Base-by-base conservation (phyloP, 2,888 invertebrate species). In the Drosophila anceps region DNA sequence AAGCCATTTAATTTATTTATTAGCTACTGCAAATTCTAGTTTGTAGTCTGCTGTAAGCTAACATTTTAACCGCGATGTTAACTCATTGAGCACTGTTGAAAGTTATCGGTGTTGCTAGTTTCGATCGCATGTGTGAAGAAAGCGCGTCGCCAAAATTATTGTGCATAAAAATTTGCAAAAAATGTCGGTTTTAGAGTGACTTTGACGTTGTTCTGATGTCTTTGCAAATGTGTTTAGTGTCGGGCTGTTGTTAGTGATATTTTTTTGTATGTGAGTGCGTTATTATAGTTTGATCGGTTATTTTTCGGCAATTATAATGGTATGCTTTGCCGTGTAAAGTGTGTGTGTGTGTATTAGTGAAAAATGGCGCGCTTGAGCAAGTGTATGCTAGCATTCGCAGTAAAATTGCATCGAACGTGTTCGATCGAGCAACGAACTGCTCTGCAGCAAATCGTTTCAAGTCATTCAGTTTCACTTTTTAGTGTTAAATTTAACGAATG, bases 1-100 rank as follows among this genome's bases (percentile, higher is more conserved):
- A 57, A 44, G 7, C 12, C 33, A 31, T 57, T 57, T 43, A 43
- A 43, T 58, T 27, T 35, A n/a, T 27, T 44, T 44, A 33, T 44
- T n/a, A 24, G 20, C 41, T 10, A 20, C 20, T 41, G 55, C 20
- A 6, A 41, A 29, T 3, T 13, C 20, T 1, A 37, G 15, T 24
- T 4, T 20, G 9, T 0, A 29, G n/a, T 29, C 12, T 12, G 29
- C 31, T 33, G 43, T 57, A 7, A 20, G 20, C 3, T 43, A 33
- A 43, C 57, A 58, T 8, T 8, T 8, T 1, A 8, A 24, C 2
- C n/a, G n/a, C 44, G 35, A 44, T 58, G 58, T 46, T 43, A 57
- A 24, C 43, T 44, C 44, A 5, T 35, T 58, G 10, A n/a, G 24
- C 43, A 44, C 44, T 44, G 44, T 27, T 7, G 44, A 12, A 8